Percentiles rank a stretch among this genome's conserved stretches.
These are phyloP conservation scores for Cydia pomonella DNA, from an alignment of 1,140 invertebrate species.

Conservation along the genomic window DNA sequence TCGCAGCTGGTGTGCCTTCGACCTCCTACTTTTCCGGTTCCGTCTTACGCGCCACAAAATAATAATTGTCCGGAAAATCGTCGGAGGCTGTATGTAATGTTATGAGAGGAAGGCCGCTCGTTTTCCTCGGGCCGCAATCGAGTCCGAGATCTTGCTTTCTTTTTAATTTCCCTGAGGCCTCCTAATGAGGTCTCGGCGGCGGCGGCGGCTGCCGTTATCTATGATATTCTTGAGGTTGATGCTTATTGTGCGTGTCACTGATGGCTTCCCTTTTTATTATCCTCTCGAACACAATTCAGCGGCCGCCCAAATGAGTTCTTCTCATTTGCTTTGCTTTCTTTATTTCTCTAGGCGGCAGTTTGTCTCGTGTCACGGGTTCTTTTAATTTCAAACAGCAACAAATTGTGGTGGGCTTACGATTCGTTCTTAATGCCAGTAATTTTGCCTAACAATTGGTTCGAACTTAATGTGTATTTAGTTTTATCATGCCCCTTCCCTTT, in stretches of 20 bases:
- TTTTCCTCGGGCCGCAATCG: constrained; percentile 75
- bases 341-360: constrained; percentile 78
- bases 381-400: constrained; percentile 64
- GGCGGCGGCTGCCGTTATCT: constrained; percentile 71
- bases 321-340: constrained; percentile 78
- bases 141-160: constrained; percentile 80
- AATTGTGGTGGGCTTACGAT: constrained; percentile 36
- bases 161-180: constrained; percentile 81
- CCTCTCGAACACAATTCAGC: constrained; percentile 79
- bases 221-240: constrained; percentile 81
- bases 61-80: constrained; percentile 81
- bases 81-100: constrained; percentile 78
- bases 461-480: constrained; percentile 31
- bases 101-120: constrained; percentile 74
- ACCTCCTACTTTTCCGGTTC: constrained; percentile 61
- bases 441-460: constrained; percentile 9
- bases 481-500: constrained; percentile 15
- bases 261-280: constrained; percentile 80
- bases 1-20: constrained; percentile 42
- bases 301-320: constrained; percentile 75
- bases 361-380: constrained; percentile 70
- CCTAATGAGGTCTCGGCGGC: constrained; percentile 76
- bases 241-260: constrained; percentile 81
- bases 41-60: constrained; percentile 80
- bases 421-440: constrained; percentile 36